Percentiles rank a stretch among this genome's conserved stretches.
phyloP scores from a whole-genome alignment of 2,797 vertebrate species.

The Oreochromis mossambicus region DNA sequence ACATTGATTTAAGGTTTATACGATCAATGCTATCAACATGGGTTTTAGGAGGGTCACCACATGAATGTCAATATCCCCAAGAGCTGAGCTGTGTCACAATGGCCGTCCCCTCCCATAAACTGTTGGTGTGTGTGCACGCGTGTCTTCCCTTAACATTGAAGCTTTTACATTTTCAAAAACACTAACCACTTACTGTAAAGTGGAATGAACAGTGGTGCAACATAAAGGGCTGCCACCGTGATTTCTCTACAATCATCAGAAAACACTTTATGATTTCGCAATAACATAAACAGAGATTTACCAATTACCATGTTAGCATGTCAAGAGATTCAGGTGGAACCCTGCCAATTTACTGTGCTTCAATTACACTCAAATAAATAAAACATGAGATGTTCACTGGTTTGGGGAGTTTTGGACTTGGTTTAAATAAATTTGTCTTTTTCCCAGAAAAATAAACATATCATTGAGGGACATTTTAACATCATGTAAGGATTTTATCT shows the following conservation, averaged over 20 bases:
- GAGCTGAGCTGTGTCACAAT: constrained; percentile 16
- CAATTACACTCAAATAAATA: not conserved
- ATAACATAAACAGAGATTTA: not conserved
- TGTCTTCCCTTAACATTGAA: not conserved
- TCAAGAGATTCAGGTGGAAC: not conserved
- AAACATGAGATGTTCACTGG: not conserved
- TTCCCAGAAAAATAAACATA: not conserved
- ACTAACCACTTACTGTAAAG: not conserved
- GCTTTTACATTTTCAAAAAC: not conserved
- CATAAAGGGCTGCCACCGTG: not conserved
- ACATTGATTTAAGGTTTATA: constrained; percentile 63
- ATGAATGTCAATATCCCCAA: constrained; percentile 47
- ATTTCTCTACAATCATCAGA: not conserved
- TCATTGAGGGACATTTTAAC: not conserved
- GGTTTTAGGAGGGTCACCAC: constrained; percentile 49
- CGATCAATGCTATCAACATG: constrained; percentile 53
- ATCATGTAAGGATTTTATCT: not conserved
- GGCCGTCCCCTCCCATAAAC: not conserved
- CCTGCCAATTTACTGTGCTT: not conserved
- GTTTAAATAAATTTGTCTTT: not conserved
- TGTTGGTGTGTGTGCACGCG: not conserved
- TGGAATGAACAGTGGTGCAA: not conserved
- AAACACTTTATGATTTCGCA: not conserved
- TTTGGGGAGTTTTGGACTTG: not conserved
- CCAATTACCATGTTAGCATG: not conserved